Base-by-base conservation (phyloP, 1,140 invertebrate genomes). In the Drosophila melanica region DNA sequence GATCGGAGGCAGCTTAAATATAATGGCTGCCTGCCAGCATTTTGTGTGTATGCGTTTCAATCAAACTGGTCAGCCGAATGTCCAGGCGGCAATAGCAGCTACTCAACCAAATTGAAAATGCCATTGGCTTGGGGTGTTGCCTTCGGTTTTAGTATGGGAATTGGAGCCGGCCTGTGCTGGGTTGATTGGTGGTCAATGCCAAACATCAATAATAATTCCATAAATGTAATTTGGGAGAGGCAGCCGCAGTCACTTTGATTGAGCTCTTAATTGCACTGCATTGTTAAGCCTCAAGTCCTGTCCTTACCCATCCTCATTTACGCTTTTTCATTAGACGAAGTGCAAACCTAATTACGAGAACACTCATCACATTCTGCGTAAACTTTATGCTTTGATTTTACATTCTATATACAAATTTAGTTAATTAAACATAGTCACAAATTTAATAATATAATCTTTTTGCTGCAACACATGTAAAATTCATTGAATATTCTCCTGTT, bases 171-270 rank as follows among this genome's bases (percentile, higher is more conserved):
- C 35, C 20, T 23, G 41, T 30, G 16, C 50, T 75, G 81, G 68
- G 60, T 62, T 50, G 71, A 70, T 75, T 77, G 79, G 82, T 86
- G 82, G 76, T 76, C 81, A 87, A 71, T 82, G 76, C 79, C 79
- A 79, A 89, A 87, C 84, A 89, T 87, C 84, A 89, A 90, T 89
- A 89, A 89, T 89, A 89, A 89, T 89, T 89, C 70, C 84, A 89
- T 89, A 89, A 89, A 89, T 89, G 76, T 89, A 89, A 89, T 89
- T 81, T 80, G 80, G 75, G 66, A 50, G 79, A 89, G 57, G 68
- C 80, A 74, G 63, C 67, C 68, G 60, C 70, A 80, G 74, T 80
- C 77, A 75, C 73, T 72, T 78, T 89, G 84, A 89, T 89, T 89
- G 84, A 89, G 85, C 84, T 84, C 84, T 89, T 89, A 89, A 89